phyloP scores from a whole-genome alignment of 1,140 invertebrate species.

The Hylaeus anthracinus region DNA sequence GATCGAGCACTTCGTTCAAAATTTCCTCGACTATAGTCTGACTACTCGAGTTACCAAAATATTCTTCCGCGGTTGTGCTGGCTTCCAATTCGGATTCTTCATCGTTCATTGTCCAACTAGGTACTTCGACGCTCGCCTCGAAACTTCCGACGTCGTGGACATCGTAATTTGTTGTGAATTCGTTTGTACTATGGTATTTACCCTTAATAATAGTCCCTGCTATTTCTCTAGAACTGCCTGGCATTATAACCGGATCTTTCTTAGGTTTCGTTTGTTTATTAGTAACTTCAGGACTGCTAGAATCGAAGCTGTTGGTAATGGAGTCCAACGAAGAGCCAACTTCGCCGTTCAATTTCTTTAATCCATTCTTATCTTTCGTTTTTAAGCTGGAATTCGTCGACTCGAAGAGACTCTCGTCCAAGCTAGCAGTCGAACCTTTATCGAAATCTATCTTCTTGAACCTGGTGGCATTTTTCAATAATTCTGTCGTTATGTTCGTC shows the following conservation, averaged over 20 bases:
- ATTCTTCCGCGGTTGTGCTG: slow-evolving; percentile 84
- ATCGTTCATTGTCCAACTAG: slow-evolving; percentile 79
- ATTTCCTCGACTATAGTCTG: slow-evolving; percentile 81
- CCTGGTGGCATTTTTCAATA: slow-evolving; percentile 75
- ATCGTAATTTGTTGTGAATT: slow-evolving; percentile 73
- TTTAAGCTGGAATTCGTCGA: slow-evolving; percentile 66
- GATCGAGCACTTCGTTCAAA: slow-evolving; percentile 82
- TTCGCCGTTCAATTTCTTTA: slow-evolving; percentile 74
- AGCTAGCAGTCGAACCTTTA: slow-evolving; percentile 72
- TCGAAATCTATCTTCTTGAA: slow-evolving; percentile 76
- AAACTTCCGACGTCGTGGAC: slow-evolving; percentile 73
- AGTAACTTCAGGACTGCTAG: slow-evolving; percentile 74
- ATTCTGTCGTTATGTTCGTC: slow-evolving; percentile 63
- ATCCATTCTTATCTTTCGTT: slow-evolving; percentile 62
- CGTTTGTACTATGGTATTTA: slow-evolving; percentile 76
- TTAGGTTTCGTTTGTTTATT: slow-evolving; percentile 61
- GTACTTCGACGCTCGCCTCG: slow-evolving; percentile 74
- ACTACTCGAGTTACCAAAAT: slow-evolving; percentile 80
- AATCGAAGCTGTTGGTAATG: slow-evolving; percentile 77
- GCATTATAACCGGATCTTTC: slow-evolving; percentile 70
- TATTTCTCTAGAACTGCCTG: slow-evolving; percentile 72
- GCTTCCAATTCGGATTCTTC: slow-evolving; percentile 80
- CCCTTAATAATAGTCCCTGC: slow-evolving; percentile 77
- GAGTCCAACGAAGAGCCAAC: slow-evolving; percentile 76
- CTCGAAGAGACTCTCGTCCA: slow-evolving; percentile 78